Evolutionary conservation across 2,113 vertebrate genomes (phyloP).

Genomic region (Dinomys branickii): DNA sequence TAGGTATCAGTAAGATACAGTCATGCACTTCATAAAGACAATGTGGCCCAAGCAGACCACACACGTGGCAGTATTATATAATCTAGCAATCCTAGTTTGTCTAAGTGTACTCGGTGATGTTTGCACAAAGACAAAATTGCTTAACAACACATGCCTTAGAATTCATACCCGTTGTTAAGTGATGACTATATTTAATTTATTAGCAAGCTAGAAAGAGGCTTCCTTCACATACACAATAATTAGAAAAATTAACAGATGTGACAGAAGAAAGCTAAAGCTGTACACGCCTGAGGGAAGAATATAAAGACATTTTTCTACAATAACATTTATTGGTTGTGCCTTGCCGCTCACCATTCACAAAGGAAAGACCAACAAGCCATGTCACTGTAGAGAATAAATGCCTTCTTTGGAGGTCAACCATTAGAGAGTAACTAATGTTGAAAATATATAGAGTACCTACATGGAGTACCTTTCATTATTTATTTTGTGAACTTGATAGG

Average conservation of each 20-base stretch:
- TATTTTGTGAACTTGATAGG: background rate
- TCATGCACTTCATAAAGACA: background rate
- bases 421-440: slow-evolving; percentile 20
- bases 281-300: slow-evolving; percentile 10
- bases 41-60: background rate
- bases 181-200: slow-evolving; percentile 45
- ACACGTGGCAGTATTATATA: background rate
- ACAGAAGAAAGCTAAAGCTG: slow-evolving; percentile 46
- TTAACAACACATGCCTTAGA: slow-evolving; percentile 20
- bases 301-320: background rate
- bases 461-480: background rate
- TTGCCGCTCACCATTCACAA: slow-evolving; percentile 44
- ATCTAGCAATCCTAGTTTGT: background rate
- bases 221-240: slow-evolving; percentile 58
- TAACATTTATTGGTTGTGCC: background rate
- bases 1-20: slow-evolving; percentile 32
- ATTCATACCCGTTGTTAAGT: background rate
- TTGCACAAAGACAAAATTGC: background rate
- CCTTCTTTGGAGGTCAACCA: background rate
- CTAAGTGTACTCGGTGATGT: background rate
- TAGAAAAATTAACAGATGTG: slow-evolving; percentile 64
- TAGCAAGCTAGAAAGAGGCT: slow-evolving; percentile 56
- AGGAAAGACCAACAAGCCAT: slow-evolving; percentile 23
- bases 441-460: background rate
- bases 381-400: background rate